Conservation (phyloP, 2,113 vertebrate genomes). For the Stictonetta naevosa region DNA sequence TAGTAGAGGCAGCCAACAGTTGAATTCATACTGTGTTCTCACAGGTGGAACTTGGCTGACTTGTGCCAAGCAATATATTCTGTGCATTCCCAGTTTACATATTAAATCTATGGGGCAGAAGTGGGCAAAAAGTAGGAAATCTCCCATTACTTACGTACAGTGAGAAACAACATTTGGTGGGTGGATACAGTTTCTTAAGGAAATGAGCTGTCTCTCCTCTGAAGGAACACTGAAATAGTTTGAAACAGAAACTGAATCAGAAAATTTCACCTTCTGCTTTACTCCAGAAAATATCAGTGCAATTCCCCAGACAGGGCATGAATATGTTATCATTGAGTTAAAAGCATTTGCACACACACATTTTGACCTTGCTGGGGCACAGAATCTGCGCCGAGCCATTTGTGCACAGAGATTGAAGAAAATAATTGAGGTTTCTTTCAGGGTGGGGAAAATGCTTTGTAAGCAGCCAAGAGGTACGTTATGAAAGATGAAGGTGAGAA, state of each 20-base stretch:
- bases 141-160: slow-evolving; percentile 64
- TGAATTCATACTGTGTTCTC: slow-evolving; percentile 61
- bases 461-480: background rate
- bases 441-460: background rate
- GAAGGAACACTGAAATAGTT: slow-evolving; percentile 56
- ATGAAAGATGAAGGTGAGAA: slow-evolving; percentile 25
- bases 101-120: slow-evolving; percentile 68
- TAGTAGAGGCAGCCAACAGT: slow-evolving; percentile 35
- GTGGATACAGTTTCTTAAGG: slow-evolving; percentile 62
- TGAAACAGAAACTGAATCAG: slow-evolving; percentile 63
- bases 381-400: slow-evolving; percentile 13
- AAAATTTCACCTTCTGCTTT: slow-evolving; percentile 52
- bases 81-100: slow-evolving; percentile 59
- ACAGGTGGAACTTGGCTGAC: slow-evolving; percentile 62
- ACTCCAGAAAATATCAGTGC: slow-evolving; percentile 32
- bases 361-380: slow-evolving; percentile 15
- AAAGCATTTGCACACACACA: background rate
- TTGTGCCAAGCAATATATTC: slow-evolving; percentile 73
- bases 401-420: slow-evolving; percentile 30
- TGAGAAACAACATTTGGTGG: slow-evolving; percentile 45
- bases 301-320: slow-evolving; percentile 10
- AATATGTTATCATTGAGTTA: slow-evolving; percentile 14
- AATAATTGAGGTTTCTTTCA: background rate
- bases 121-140: slow-evolving; percentile 70
- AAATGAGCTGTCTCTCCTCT: slow-evolving; percentile 73